A percentile compares a stretch with the other conserved stretches of the same genome.
These are phyloP conservation scores for Tetragnatha versicolor DNA, from an alignment of 1,140 invertebrate species.

Conservation along the genomic window DNA sequence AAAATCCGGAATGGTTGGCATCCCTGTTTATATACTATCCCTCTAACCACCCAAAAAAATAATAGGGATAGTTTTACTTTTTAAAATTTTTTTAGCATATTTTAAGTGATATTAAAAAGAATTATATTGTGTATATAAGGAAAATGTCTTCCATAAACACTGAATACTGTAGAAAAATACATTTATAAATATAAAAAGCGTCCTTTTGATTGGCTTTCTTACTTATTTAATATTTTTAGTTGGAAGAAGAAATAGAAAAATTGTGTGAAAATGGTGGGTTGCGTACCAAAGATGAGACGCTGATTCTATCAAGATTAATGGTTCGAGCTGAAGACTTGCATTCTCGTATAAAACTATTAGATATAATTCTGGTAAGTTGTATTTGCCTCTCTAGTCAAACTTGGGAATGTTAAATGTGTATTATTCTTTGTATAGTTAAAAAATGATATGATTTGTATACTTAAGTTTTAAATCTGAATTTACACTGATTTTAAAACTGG, in stretches of 20 bases:
- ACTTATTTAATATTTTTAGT: too few relatives aligned
- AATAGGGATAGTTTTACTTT: background rate
- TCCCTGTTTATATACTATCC: too few relatives aligned
- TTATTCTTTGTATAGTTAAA: background rate
- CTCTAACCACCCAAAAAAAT: too few relatives aligned
- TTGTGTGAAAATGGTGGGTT: constrained; percentile 74
- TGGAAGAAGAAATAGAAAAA: constrained; percentile 70
- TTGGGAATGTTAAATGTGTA: background rate
- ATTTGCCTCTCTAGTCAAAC: background rate
- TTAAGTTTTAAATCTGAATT: too few relatives aligned
- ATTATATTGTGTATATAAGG: too few relatives aligned
- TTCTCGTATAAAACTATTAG: constrained; percentile 72
- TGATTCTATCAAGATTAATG: constrained; percentile 88
- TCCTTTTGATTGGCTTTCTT: too few relatives aligned
- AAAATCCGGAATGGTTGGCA: too few relatives aligned
- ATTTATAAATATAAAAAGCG: too few relatives aligned
- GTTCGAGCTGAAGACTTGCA: constrained; percentile 84
- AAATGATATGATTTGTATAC: background rate
- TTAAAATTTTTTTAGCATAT: background rate
- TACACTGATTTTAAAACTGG: too few relatives aligned
- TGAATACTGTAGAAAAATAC: too few relatives aligned
- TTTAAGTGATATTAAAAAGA: background rate
- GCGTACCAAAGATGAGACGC: constrained; percentile 86
- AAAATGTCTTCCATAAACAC: too few relatives aligned
- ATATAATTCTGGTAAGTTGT: constrained; percentile 72